Evolutionary conservation across 1,140 invertebrate genomes (phyloP), one percentile per base, ranked within the genome.

Genomic region (Hylyphantes graminicola): DNA sequence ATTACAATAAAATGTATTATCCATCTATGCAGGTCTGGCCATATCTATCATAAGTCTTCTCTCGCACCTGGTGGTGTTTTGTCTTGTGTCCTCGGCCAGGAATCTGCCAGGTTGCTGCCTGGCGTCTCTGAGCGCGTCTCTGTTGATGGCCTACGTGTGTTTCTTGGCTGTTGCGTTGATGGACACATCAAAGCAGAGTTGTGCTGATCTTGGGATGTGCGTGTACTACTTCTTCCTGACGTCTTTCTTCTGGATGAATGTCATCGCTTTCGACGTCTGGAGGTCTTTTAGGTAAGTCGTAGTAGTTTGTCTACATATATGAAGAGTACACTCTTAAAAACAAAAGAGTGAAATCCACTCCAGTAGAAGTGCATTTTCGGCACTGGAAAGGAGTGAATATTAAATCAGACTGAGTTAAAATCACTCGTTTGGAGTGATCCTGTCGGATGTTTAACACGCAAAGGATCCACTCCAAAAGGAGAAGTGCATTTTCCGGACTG

Each of bases 241-340:
- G 0, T 90, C 92, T 0, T 93, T 93, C 86, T 91, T 91, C 82
- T 93, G 93, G 93, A 93, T 92, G 91, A 91, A 92, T 64, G 90
- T 92, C 3, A 91, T 93, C 88, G 90, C 92, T 0, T 93, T 91
- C 87, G 92, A 93, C 86, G 90, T 93, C 2, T 93, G 90, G 89
- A 87, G 90, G 35, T 92, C 92, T 13, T 88, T 92, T 12, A 86
- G 89, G 35, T 75, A 5, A 35, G 35, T 35, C 2, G 35, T 35
- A n/a, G n/a, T n/a, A n/a, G n/a, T n/a, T n/a, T n/a, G n/a, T n/a
- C n/a, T n/a, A n/a, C n/a, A n/a, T n/a, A n/a, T n/a, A n/a, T n/a
- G n/a, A n/a, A n/a, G n/a, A n/a, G n/a, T n/a, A n/a, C n/a, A n/a
- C n/a, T n/a, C n/a, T n/a, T n/a, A n/a, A n/a, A n/a, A n/a, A n/a